These are phyloP conservation scores for Apodemia zela DNA, from an alignment of 2,888 invertebrate species.

Conservation along the genomic window DNA sequence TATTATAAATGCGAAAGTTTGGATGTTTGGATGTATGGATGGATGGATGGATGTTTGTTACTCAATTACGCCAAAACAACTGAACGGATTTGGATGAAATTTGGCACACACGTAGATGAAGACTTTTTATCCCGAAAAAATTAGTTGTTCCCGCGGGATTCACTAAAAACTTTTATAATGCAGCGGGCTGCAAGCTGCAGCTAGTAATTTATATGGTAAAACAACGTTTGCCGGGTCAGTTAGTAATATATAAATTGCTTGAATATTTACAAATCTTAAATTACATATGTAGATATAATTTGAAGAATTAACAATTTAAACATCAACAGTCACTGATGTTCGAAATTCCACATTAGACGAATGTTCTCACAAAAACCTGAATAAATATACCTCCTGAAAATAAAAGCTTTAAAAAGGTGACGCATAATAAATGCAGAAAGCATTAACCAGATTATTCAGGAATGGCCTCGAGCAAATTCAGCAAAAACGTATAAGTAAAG, in stretches of 20 bases:
- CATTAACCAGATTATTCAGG: constrained; percentile 13
- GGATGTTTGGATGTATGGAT: no score
- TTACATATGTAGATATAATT: not conserved
- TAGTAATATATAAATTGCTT: not conserved
- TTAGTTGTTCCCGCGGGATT: no score
- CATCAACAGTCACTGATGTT: not conserved
- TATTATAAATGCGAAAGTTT: no score
- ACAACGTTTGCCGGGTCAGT: no score
- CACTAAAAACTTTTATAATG: no score
- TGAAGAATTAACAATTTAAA: not conserved
- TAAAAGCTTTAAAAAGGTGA: not conserved
- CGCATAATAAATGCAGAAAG: constrained; percentile 11
- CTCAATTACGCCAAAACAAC: no score
- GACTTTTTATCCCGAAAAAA: no score
- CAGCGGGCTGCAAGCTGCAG: no score
- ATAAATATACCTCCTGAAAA: constrained; percentile 1
- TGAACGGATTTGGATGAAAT: no score
- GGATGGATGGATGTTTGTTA: no score
- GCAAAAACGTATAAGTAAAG: constrained; percentile 15
- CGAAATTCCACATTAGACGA: not conserved
- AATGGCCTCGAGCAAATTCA: constrained; percentile 12
- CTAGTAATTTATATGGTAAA: no score
- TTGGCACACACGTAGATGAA: no score
- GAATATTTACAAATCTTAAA: not conserved
- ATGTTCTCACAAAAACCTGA: not conserved